Percentiles rank a stretch among this genome's conserved stretches.
Conservation (phyloP, 2,888 invertebrate species). For the Napeogenes inachia region DNA sequence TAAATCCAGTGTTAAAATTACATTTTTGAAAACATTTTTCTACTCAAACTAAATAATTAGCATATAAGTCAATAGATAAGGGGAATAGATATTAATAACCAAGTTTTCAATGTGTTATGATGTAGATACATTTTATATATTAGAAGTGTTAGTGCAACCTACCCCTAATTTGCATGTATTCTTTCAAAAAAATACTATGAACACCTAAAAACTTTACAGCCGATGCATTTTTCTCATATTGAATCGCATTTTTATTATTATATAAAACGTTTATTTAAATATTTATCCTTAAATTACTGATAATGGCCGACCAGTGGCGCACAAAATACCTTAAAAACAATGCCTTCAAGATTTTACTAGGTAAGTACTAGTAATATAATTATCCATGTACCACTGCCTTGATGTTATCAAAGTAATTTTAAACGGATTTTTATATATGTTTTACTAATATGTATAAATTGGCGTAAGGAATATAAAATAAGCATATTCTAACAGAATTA, state of each 20-base stretch:
- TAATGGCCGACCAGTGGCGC: background rate
- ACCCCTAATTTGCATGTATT: too few species aligned
- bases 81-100: constrained; percentile 1
- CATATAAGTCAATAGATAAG: constrained; percentile 9
- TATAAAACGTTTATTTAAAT: too few species aligned
- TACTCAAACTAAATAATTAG: constrained; percentile 9
- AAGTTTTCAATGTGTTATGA: background rate
- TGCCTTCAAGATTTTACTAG: constrained; percentile 16
- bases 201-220: too few species aligned
- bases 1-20: constrained; percentile 12
- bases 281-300: background rate
- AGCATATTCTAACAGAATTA: constrained; percentile 18
- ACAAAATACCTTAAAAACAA: background rate
- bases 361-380: constrained; percentile 18
- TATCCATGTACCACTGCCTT: constrained; percentile 58
- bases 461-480: constrained; percentile 37
- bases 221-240: too few species aligned
- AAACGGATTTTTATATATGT: constrained; percentile 51
- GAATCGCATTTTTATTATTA: too few species aligned
- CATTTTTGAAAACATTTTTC: constrained; percentile 17
- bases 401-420: constrained; percentile 55
- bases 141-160: too few species aligned
- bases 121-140: background rate
- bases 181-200: too few species aligned
- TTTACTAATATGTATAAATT: constrained; percentile 46